Base-by-base conservation (phyloP, 1,140 invertebrate species). In the Aphaenogaster floridana region DNA sequence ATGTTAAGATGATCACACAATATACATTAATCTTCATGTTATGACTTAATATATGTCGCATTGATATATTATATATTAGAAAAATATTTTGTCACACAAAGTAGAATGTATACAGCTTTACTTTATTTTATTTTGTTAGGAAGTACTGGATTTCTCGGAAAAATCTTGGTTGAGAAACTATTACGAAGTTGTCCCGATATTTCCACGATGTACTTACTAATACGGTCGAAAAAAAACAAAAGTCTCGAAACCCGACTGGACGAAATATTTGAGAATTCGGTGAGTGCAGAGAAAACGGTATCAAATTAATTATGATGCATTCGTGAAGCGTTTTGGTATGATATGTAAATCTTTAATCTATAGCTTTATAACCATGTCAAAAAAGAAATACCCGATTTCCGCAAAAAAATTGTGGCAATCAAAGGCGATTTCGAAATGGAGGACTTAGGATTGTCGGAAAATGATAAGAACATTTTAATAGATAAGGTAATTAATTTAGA, bases 121-220 rank as follows among this genome's bases (percentile, higher is more conserved):
- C 21, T 28, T 28, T 42, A 42, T 42, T 42, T 4, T 42, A 42
- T 61, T 96, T 97, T 76, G 97, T 96, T 28, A 64, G 97, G 97
- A 36, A 97, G 97, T 1, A 98, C 98, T 1, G 98, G 98, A 3
- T 99, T 99, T 93, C 96, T 99, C 93, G 98, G 98, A 3, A 98
- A 98, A 95, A 97, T 98, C 39, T 95, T 99, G 8, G 96, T 99
- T 28, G 98, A 99, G 94, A 99, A 99, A 95, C 93, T 99, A 21
- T 95, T 99, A n/a, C 96, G 98, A 87, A 97, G 96, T 45, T 98
- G 97, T 94, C 97, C 97, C 28, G 96, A 97, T 54, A 90, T 99
- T 13, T 96, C 96, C 69, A 97, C 95, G 90, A 97, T 99, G 76
- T 99, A 50, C 11, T 11, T 50, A 11, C 2, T 50, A 50, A 50